Base-by-base conservation (phyloP, 2,888 invertebrate genomes). In the Leptinotarsa rubiginosa region DNA sequence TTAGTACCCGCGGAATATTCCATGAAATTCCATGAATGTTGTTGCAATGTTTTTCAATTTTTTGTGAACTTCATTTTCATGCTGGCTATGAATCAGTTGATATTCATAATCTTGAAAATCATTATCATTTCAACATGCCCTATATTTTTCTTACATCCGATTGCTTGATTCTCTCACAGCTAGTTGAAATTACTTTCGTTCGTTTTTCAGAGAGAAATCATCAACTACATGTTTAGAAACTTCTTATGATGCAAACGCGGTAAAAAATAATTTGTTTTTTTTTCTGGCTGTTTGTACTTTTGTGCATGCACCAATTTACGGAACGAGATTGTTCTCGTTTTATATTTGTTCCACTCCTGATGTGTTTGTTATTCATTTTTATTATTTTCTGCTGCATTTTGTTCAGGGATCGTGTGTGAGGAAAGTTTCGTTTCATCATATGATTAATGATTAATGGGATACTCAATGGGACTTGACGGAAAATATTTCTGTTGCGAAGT, bases 191-290 rank as follows among this genome's bases (percentile, higher is more conserved):
- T n/a, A 50, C 50, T 15, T n/a, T 7, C n/a, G n/a, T 16, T 50
- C n/a, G n/a, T 50, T 50, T 56, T 56, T 56, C 62, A 13, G 3
- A 31, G 4, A 10, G 18, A n/a, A 31, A 16, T 62, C 62, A 31
- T 41, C 41, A 41, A 41, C 25, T 41, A 31, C 41, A 25, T 62
- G 62, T 62, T 16, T n/a, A 41, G 41, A 10, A 41, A 16, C 12
- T 31, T 62, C 62, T 41, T 10, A 25, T 62, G 41, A 62, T n/a
- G 62, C 41, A 62, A 62, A 25, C n/a, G 41, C 62, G 16, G 62
- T 62, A 31, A 41, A 41, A n/a, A 41, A n/a, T 62, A 41, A 62
- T 62, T 62, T 62, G 62, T n/a, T n/a, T 31, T 62, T 62, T 10
- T 20, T 41, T 41, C 10, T 41, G 16, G 62, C n/a, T 62, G 62